Conservation (phyloP, 2,113 vertebrate species). For the Engraulis encrasicolus region DNA sequence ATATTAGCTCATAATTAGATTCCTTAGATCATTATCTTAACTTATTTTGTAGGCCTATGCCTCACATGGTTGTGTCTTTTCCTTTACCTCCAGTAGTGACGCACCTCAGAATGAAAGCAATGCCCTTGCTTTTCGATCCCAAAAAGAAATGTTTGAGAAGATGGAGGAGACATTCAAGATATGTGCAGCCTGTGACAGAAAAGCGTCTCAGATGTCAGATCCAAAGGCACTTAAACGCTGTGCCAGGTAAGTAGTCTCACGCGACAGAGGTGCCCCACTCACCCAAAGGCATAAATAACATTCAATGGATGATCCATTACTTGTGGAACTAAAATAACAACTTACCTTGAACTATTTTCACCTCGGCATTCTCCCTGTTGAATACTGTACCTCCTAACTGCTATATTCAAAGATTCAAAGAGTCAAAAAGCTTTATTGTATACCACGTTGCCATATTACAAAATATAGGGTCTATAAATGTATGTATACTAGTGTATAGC, state of each 20-base stretch:
- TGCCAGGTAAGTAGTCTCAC: neutral
- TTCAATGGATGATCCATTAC: neutral
- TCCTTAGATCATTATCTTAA: no score
- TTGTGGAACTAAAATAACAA: neutral
- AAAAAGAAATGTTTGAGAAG: slow-evolving; percentile 15
- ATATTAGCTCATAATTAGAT: no score
- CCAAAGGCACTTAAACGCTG: neutral
- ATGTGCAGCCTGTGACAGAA: slow-evolving; percentile 1
- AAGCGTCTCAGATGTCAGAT: neutral
- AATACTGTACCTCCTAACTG: no score
- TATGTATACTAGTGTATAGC: no score
- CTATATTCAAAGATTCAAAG: no score
- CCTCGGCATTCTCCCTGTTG: neutral
- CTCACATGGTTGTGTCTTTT: neutral
- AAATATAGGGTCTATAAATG: no score
- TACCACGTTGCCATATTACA: no score
- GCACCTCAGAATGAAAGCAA: neutral
- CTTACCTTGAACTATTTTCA: neutral
- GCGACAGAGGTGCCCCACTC: neutral
- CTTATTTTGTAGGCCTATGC: no score
- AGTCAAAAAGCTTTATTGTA: no score
- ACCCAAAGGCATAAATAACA: neutral
- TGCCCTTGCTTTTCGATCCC: neutral
- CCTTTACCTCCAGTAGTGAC: neutral
- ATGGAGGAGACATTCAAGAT: slow-evolving; percentile 5